Conservation (phyloP, 2,113 vertebrate genomes). For the Monarcha castaneiventris region DNA sequence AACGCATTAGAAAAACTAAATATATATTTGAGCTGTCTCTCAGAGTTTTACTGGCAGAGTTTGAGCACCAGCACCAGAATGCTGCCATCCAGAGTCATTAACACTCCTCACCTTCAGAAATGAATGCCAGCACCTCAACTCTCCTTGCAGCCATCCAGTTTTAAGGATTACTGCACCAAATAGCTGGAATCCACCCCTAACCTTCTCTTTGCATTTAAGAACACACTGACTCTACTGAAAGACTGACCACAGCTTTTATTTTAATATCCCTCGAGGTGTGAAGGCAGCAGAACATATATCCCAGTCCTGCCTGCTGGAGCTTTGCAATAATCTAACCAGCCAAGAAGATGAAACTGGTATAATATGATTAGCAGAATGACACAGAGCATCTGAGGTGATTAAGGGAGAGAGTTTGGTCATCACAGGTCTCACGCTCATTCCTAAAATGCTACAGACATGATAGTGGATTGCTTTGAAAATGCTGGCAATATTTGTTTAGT, state of each 20-base stretch:
- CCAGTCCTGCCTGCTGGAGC: not conserved
- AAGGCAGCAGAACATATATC: not conserved
- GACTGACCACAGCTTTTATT: not conserved
- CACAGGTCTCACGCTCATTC: not conserved
- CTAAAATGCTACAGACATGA: not conserved
- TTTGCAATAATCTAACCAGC: not conserved
- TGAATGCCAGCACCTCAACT: not conserved
- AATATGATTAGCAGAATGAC: not conserved
- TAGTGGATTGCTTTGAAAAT: not conserved
- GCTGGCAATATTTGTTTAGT: not conserved
- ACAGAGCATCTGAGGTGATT: not conserved
- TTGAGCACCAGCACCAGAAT: not conserved
- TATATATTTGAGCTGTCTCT: not conserved
- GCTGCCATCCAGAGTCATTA: not conserved
- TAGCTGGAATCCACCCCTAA: not conserved
- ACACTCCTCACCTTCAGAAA: not conserved
- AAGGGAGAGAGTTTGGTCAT: not conserved
- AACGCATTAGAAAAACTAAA: not conserved
- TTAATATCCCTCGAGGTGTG: fast-evolving
- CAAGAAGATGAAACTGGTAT: not conserved
- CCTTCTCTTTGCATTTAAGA: not conserved
- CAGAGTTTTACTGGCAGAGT: not conserved
- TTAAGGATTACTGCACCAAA: not conserved
- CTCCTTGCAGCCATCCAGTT: not conserved
- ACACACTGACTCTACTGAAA: not conserved